A percentile compares a stretch with the other conserved stretches of the same genome.
Conservation (phyloP, 2,888 invertebrate species). For the Hoplodrina ambigua region DNA sequence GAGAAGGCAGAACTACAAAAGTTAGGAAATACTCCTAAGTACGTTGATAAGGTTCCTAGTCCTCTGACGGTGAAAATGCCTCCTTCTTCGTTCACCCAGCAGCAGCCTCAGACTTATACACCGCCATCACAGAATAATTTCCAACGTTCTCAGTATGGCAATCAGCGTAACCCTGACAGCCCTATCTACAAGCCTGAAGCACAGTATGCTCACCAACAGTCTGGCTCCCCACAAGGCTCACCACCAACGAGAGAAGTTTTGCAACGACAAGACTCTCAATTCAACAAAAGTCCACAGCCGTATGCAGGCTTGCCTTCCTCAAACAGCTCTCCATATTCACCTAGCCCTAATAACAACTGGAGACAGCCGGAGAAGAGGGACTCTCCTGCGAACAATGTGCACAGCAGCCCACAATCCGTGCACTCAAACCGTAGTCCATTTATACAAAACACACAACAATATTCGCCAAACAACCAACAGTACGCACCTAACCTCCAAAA, state of each 20-base stretch:
- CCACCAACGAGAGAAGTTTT: constrained; percentile 84
- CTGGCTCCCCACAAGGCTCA: constrained; percentile 79
- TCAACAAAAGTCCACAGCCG: constrained; percentile 88
- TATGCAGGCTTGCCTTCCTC: constrained; percentile 81
- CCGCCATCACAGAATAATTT: constrained; percentile 77
- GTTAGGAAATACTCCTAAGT: constrained; percentile 87
- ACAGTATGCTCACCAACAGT: constrained; percentile 83
- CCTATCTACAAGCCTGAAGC: constrained; percentile 88
- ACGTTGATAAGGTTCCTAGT: constrained; percentile 85
- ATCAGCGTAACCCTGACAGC: constrained; percentile 83
- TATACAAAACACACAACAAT: constrained; percentile 74
- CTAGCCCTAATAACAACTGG: constrained; percentile 86
- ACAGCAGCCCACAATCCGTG: constrained; percentile 72
- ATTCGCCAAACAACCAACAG: constrained; percentile 76
- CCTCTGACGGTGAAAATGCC: constrained; percentile 87
- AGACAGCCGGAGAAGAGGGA: constrained; percentile 86
- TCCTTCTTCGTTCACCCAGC: constrained; percentile 81
- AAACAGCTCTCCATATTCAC: constrained; percentile 82
- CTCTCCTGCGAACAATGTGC: constrained; percentile 75
- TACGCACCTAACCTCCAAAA: constrained; percentile 77
- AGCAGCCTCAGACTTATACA: constrained; percentile 83
- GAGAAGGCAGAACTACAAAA: constrained; percentile 90
- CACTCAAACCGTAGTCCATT: constrained; percentile 67
- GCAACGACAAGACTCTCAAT: constrained; percentile 88
- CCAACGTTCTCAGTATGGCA: constrained; percentile 66